Base-by-base conservation (phyloP, 2,888 invertebrate genomes). In the Drosophila helvetica region DNA sequence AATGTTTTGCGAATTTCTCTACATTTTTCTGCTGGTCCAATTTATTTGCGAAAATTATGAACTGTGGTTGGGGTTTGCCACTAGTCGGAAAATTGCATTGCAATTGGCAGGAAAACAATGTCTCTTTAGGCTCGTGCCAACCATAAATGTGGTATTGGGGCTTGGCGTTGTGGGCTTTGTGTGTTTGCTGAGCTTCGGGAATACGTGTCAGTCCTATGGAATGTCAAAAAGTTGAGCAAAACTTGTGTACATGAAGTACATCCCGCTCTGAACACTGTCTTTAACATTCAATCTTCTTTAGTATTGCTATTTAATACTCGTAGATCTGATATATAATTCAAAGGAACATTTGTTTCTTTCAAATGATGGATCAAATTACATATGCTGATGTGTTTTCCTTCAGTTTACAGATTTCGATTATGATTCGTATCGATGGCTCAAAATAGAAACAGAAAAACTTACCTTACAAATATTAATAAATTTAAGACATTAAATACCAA, bases 51-150 rank as follows among this genome's bases (percentile, higher is more conserved):
- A 38, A 38, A n/a, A 38, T 38, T 38, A 38, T 38, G 38, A n/a
- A 38, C 38, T 38, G 38, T n/a, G 38, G 15, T 38, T n/a, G n/a
- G 38, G 38, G 38, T 2, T n/a, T 38, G 38, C 38, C 38, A 38
- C n/a, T 38, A 38, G 38, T 38, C 38, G 38, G n/a, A 38, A 38
- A 38, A 38, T 38, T 38, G 38, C 38, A 38, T n/a, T 38, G n/a
- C 38, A 38, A 38, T 38, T 38, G 15, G 1, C 38, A 38, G 38
- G 15, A n/a, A 38, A 38, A 38, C 38, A 38, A 38, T n/a, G 38
- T 38, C 38, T 38, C 38, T 38, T 15, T 38, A 38, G 38, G 38
- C 38, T n/a, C n/a, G 38, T 2, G 7, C 38, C 15, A 2, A 15
- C 38, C 38, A 38, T 38, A n/a, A 38, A 38, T 38, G 38, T 38